phyloP scores from a whole-genome alignment of 2,113 vertebrate genomes.

The Microcebus lehilahytsara region DNA sequence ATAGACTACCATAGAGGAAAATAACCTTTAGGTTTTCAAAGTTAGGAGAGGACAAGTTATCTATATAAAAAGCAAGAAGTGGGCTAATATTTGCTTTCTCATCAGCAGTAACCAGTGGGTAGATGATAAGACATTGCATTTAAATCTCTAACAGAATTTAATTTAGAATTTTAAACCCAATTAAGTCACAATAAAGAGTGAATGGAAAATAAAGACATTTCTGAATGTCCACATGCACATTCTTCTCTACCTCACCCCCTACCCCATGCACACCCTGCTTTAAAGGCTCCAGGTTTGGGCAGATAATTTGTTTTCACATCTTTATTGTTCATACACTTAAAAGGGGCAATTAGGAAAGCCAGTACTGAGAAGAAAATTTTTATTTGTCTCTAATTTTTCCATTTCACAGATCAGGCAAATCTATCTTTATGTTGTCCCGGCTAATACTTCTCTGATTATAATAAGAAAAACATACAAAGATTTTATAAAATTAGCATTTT shows the following conservation, averaged over 20 bases:
- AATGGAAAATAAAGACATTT: conserved; percentile 4
- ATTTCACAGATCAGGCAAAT: not conserved
- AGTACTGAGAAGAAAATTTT: not conserved
- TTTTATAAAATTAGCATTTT: conserved; percentile 24
- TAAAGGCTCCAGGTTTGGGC: not conserved
- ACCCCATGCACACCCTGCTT: not conserved
- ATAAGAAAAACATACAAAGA: conserved; percentile 38
- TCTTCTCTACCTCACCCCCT: too few species aligned
- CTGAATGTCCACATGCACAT: not conserved
- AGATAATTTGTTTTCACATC: not conserved
- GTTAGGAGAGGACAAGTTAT: not conserved
- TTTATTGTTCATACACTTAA: not conserved
- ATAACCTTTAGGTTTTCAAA: not conserved
- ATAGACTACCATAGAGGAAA: not conserved
- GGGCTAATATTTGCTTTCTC: not conserved
- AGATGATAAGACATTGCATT: not conserved
- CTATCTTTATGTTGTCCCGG: not conserved
- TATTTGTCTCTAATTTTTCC: not conserved
- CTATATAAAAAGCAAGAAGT: not conserved
- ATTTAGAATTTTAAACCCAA: not conserved
- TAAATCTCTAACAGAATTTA: not conserved
- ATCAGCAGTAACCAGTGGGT: not conserved
- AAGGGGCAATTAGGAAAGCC: not conserved
- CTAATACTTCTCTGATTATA: not conserved
- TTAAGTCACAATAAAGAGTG: not conserved